Conservation (phyloP, 2,888 invertebrate species). For the Epistrophella euchroma region DNA sequence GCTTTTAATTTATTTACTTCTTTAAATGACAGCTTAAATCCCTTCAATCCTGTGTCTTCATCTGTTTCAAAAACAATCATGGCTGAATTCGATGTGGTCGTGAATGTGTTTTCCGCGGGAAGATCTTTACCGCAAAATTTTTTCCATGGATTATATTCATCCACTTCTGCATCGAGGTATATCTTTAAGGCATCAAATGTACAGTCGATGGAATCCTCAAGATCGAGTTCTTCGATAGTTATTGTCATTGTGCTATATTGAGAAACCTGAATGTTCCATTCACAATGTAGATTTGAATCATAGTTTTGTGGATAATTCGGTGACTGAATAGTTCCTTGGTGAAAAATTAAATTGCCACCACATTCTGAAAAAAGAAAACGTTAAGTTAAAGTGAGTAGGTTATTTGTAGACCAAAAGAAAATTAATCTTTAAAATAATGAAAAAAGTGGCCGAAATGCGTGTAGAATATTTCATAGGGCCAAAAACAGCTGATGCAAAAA, state of each 20-base stretch:
- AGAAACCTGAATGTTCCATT: constrained; percentile 90
- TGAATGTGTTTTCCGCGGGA: constrained; percentile 83
- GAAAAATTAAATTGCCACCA: constrained; percentile 88
- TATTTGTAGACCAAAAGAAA: no score
- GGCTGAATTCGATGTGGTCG: constrained; percentile 85
- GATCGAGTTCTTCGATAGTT: constrained; percentile 88
- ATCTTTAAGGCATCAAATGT: constrained; percentile 81
- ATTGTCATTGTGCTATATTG: constrained; percentile 88
- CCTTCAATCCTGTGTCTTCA: constrained; percentile 86
- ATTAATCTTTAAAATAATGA: no score
- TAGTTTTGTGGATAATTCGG: constrained; percentile 94
- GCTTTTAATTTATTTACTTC: constrained; percentile 82
- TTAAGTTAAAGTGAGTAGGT: no score
- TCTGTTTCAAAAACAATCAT: constrained; percentile 88
- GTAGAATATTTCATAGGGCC: no score
- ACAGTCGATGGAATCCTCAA: constrained; percentile 83
- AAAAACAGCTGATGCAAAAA: no score
- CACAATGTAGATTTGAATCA: constrained; percentile 89
- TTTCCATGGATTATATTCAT: constrained; percentile 84
- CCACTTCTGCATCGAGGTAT: constrained; percentile 80
- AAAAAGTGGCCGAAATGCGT: no score
- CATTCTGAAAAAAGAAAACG: constrained; percentile 85
- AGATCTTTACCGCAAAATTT: constrained; percentile 85
- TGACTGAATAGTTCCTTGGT: constrained; percentile 89
- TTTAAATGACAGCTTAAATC: constrained; percentile 90